Evolutionary conservation across 2,888 invertebrate genomes (phyloP).

Genomic region (Helicoverpa assulta): DNA sequence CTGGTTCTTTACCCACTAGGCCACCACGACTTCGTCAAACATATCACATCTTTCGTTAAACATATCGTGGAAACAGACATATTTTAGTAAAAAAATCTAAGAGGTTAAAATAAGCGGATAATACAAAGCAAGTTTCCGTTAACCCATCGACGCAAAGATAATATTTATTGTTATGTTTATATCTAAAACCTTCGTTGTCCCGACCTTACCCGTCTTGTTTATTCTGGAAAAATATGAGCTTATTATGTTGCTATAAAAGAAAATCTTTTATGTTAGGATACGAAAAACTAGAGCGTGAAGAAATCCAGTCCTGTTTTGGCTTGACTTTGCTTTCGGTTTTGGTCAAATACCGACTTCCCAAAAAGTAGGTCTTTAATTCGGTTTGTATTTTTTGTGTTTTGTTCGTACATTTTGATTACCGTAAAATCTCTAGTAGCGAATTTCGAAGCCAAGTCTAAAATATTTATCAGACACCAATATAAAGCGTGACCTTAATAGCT

Average conservation of each 20-base stretch:
- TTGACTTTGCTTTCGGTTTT: neutral
- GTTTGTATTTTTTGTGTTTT: too few relatives aligned
- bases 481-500: constrained; percentile 43
- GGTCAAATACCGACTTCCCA: too few relatives aligned
- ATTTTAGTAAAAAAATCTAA: neutral
- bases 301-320: neutral
- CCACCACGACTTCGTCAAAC: too few relatives aligned
- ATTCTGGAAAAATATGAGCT: constrained; percentile 31
- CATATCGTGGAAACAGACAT: neutral
- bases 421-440: too few relatives aligned
- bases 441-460: neutral
- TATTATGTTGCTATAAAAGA: constrained; percentile 19
- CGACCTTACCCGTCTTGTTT: constrained; percentile 6
- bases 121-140: constrained; percentile 15
- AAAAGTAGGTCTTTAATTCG: too few relatives aligned
- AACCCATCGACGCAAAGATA: constrained; percentile 9
- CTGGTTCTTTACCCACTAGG: too few relatives aligned
- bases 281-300: neutral
- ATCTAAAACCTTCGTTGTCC: constrained; percentile 16
- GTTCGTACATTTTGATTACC: too few relatives aligned
- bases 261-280: neutral
- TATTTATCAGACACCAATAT: constrained; percentile 9
- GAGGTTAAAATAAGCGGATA: constrained; percentile 19
- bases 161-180: constrained; percentile 44
- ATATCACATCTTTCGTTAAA: neutral